Evolutionary conservation across 2,888 invertebrate genomes (phyloP).

Genomic region (Deilephila porcellus): DNA sequence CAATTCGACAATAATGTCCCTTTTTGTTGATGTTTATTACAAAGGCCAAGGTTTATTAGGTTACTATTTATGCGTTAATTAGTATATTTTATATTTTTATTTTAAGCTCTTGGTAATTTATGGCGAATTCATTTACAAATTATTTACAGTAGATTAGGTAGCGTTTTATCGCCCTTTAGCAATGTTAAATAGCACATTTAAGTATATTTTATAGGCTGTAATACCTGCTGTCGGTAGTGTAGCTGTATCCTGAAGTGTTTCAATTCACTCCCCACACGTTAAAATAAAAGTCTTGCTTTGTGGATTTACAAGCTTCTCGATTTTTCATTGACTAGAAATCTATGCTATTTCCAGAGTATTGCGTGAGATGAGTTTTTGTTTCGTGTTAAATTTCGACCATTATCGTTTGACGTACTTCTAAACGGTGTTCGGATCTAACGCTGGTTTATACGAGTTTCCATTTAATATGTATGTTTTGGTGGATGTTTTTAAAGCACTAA

Average conservation of each 20-base stretch:
- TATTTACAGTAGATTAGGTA: not conserved
- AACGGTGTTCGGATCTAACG: not conserved
- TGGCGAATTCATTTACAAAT: not conserved
- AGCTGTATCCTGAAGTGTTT: not conserved
- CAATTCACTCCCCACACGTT: constrained; percentile 27
- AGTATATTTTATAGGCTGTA: too few species aligned
- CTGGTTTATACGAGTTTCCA: not conserved
- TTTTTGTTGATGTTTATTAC: not conserved
- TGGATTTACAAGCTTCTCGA: constrained; percentile 22
- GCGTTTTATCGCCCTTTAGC: not conserved
- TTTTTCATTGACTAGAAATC: constrained; percentile 28
- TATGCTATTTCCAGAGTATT: constrained; percentile 27
- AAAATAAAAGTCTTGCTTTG: constrained; percentile 26
- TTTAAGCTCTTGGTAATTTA: not conserved
- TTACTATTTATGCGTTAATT: not conserved
- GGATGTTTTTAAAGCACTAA: not conserved
- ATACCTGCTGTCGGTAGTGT: too few species aligned
- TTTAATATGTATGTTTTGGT: not conserved
- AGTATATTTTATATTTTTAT: not conserved
- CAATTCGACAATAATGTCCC: not conserved
- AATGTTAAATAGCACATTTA: not conserved
- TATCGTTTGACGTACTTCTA: constrained; percentile 6
- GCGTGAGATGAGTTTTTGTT: constrained; percentile 23
- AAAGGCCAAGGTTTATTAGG: not conserved
- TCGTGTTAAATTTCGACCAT: constrained; percentile 9